Evolutionary conservation across 1,140 invertebrate genomes (phyloP), one percentile per base, ranked within the genome.

Genomic region (Apolygus lucorum): DNA sequence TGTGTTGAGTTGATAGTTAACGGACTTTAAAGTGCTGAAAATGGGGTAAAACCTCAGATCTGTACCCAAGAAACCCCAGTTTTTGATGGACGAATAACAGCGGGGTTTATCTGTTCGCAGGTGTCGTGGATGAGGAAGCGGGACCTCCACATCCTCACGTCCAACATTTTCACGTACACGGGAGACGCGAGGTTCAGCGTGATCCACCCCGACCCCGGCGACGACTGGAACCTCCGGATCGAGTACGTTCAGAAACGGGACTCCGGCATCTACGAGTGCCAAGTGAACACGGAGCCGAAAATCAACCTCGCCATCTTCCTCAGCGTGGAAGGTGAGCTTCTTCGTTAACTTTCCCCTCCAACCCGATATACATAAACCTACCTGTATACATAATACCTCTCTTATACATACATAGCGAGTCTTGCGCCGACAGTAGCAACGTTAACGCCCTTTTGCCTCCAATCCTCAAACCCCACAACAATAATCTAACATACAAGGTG

Each of bases 81-180:
- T n/a, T n/a, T n/a, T n/a, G n/a, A n/a, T n/a, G n/a, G n/a, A n/a
- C n/a, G n/a, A n/a, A n/a, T n/a, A n/a, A n/a, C n/a, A n/a, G n/a
- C n/a, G n/a, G n/a, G n/a, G n/a, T n/a, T n/a, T n/a, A 11, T 70
- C 69, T 27, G 13, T 71, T 71, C 11, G n/a, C 82, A 94, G 92
- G 88, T 95, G 52, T 95, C 92, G 0, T 95, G 93, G 92, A 94
- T 95, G 85, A 82, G 93, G 14, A 92, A 93, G 76, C 82, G 90
- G 11, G 92, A 95, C 80, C 82, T 94, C 25, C 92, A 95, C 78
- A 93, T 95, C 76, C 81, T 95, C 66, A 95, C 92, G 0, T 91
- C 90, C 0, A 89, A 89, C 74, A 88, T 90, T 70, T 89, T 89
- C 78, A 92, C 90, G 17, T 95, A 94, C 78, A 94, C 92, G 0